Percentiles rank a stretch among this genome's conserved stretches.
These are phyloP conservation scores for Ylistrum balloti DNA, from an alignment of 1,140 invertebrate genomes.

Conservation along the genomic window DNA sequence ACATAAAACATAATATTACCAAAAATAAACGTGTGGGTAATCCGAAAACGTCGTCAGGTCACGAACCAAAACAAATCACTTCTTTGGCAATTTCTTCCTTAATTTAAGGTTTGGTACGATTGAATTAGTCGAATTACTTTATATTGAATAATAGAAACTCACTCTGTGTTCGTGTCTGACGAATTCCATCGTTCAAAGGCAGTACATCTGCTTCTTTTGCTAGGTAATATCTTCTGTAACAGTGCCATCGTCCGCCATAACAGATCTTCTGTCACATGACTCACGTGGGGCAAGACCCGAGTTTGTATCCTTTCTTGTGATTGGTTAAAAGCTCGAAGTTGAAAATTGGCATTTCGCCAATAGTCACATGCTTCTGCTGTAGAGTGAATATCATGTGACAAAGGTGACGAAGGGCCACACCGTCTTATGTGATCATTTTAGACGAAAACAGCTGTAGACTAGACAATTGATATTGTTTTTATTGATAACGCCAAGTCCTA, in stretches of 20 bases:
- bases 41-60: conserved; percentile 31
- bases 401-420: neutral
- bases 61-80: neutral
- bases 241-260: conserved; percentile 31
- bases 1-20: neutral
- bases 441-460: no score
- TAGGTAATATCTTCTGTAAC: conserved; percentile 31
- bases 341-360: conserved; percentile 3
- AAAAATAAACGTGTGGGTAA: no score
- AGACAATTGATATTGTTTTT: no score
- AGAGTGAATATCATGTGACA: conserved; percentile 28
- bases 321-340: neutral
- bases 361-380: conserved; percentile 2
- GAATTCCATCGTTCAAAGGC: conserved; percentile 31
- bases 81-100: neutral
- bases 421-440: no score
- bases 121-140: neutral
- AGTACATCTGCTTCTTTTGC: neutral
- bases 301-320: conserved; percentile 1
- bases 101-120: neutral
- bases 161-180: conserved; percentile 37
- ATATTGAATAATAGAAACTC: neutral
- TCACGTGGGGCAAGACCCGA: neutral
- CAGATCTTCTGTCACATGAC: conserved; percentile 32
- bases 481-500: no score